Evolutionary conservation across 92 coral and sea anemone species (phyloP), one percentile per base, ranked within the genome.

Genomic region (Umimayanthus chanpuru): DNA sequence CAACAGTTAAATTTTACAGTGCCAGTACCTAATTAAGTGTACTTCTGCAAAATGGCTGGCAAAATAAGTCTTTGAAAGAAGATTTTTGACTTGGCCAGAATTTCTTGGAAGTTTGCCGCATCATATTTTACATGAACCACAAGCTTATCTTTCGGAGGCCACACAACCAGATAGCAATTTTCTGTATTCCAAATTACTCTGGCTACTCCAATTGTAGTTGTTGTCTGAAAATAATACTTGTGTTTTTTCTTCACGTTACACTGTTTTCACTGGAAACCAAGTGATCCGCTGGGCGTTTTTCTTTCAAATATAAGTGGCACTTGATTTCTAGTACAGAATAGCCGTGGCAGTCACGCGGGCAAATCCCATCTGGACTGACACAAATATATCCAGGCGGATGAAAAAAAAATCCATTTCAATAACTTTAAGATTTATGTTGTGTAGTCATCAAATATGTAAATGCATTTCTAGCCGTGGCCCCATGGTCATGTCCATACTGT

Each of bases 341-440:
- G 20, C 85, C 90, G 40, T 88, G 81, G 73, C 90, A 80, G 61
- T 72, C 90, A 58, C 90, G 81, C 32, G 80, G 44, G 71, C 90
- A 61, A 36, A 80, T 64, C 55, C 90, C 86, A 88, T 88, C 90
- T 44, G 90, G 81, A 78, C 80, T 88, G 43, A 86, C 86, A 68
- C 90, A 80, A 88, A 79, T 11, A 88, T 66, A 88, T 44, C 86
- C 90, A 88, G 86, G 80, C 1, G 86, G 90, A 68, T 88, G 90
- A 66, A 67, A 88, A n/a, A 67, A 20, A 80, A 80, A 72, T 39
- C 90, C 90, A 18, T 88, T 70, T 80, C 86, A 70, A 61, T 49
- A 49, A 68, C 80, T n/a, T 36, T 68, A 73, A 88, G 80, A 80
- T 88, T 79, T 12, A 39, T 40, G 90, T n/a, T 88, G 38, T 6